Base-by-base conservation (phyloP, 2,888 invertebrate genomes). In the Ferrisia virgata region DNA sequence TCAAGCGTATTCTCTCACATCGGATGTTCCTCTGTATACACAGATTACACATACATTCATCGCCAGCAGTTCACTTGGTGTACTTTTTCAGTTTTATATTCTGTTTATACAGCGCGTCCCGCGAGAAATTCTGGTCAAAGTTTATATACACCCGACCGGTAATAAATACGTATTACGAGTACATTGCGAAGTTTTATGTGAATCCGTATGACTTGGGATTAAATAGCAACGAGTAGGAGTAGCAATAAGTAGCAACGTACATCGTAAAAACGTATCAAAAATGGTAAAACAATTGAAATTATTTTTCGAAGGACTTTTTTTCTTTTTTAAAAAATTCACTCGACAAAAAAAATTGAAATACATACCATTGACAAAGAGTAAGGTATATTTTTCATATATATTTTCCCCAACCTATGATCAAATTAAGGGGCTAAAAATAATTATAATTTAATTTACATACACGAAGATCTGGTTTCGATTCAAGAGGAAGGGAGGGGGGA, bases 1-100 rank as follows among this genome's bases (percentile, higher is more conserved):
- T 64, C 64, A 64, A 64, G 64, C 64, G 64, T 64, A 64, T 64
- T 64, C 64, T 64, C 64, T 64, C 64, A 64, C 64, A 64, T 64
- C 64, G 64, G 64, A 64, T 64, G 64, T 64, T 64, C 53, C 53
- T 53, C 53, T 53, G 22, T 22, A 9, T 11, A 6, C 22, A 53
- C 43, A 47, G 47, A 47, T 8, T 43, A 43, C 47, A 47, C 47
- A 47, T 47, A n/a, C 47, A 53, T 6, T 9, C 9, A 22, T 8
- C n/a, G 53, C 22, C 53, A 53, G 47, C 53, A 53, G 22, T 22
- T 22, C 53, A 9, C 53, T 18, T 53, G 1, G 53, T 13, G 53
- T 53, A 53, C 22, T 53, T 53, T 53, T 53, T 53, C 53, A 53
- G 6, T 53, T 53, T 53, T 53, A 53, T 53, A 53, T 53, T 53